Percentiles rank a stretch among this genome's conserved stretches.
phyloP scores from a whole-genome alignment of 1,140 invertebrate genomes.

The Megathymus violae region DNA sequence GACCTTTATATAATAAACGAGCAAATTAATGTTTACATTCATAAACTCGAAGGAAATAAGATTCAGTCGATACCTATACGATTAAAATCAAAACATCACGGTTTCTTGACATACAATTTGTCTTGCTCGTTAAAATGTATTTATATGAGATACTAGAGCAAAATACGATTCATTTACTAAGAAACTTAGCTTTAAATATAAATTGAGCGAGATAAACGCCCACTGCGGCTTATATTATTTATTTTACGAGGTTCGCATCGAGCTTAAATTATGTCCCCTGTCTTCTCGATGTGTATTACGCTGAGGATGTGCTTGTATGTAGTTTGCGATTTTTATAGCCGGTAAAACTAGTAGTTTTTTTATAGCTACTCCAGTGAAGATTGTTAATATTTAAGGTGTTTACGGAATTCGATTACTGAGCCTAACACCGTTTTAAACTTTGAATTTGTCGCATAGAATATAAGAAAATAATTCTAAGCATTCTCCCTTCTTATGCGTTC shows the following conservation, averaged over 20 bases:
- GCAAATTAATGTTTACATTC: too few relatives aligned
- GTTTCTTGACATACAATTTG: slow-evolving; percentile 4
- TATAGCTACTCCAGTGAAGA: too few relatives aligned
- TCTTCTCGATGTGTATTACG: slow-evolving; percentile 15
- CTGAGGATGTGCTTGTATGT: slow-evolving; percentile 5
- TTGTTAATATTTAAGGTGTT: too few relatives aligned
- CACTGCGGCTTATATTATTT: slow-evolving; percentile 25
- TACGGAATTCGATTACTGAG: too few relatives aligned
- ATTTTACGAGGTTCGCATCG: slow-evolving; percentile 22
- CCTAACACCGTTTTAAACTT: too few relatives aligned
- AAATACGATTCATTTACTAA: slow-evolving; percentile 24
- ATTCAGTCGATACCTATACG: too few relatives aligned
- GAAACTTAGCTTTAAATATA: slow-evolving; percentile 27
- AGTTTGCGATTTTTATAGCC: slow-evolving; percentile 21
- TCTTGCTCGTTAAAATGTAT: slow-evolving; percentile 9
- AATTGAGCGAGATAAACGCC: slow-evolving; percentile 29
- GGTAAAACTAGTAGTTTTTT: slow-evolving; percentile 4
- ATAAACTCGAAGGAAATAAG: too few relatives aligned
- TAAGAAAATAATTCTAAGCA: too few relatives aligned
- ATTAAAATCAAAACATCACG: too few relatives aligned
- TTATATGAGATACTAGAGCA: slow-evolving; percentile 11
- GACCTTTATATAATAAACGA: too few relatives aligned
- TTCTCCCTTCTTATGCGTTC: too few relatives aligned
- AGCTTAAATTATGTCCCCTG: slow-evolving; percentile 20
- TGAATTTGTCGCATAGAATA: too few relatives aligned